Evolutionary conservation across 2,113 vertebrate species (phyloP).

Genomic region (Bombycilla garrulus): DNA sequence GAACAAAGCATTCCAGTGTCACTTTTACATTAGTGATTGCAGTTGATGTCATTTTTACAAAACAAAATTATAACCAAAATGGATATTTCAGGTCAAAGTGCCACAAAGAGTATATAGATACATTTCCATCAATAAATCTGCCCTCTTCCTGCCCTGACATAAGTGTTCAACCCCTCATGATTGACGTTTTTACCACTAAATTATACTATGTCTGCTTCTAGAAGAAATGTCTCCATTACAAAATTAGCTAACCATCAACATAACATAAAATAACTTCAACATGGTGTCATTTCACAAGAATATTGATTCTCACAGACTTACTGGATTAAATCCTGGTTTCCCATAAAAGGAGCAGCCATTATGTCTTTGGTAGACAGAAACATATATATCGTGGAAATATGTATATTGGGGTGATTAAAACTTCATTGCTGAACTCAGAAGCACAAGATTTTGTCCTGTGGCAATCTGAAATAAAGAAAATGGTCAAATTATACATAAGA

Average conservation of each 20-base stretch:
- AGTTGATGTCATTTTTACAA: conserved; percentile 92
- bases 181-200: conserved; percentile 91
- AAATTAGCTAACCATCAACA: conserved; percentile 93
- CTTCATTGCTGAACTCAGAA: conserved; percentile 64
- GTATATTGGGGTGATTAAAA: conserved; percentile 74
- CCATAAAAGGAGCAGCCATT: conserved; percentile 86
- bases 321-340: conserved; percentile 86
- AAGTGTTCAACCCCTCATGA: conserved; percentile 82
- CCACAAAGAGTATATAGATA: conserved; percentile 86
- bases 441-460: conserved; percentile 33
- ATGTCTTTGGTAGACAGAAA: conserved; percentile 79
- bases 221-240: conserved; percentile 87
- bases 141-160: conserved; percentile 81
- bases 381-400: conserved; percentile 70
- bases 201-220: conserved; percentile 86
- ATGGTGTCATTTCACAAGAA: conserved; percentile 88
- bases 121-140: conserved; percentile 93
- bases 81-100: conserved; percentile 87
- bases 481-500: not conserved
- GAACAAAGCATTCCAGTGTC: conserved; percentile 74
- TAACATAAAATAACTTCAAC: conserved; percentile 88
- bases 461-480: conserved; percentile 29
- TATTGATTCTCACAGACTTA: conserved; percentile 88
- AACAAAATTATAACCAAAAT: conserved; percentile 91
- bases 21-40: conserved; percentile 80